phyloP scores from a whole-genome alignment of 2,888 invertebrate genomes.

The Bursaphelenchus okinawaensis region DNA sequence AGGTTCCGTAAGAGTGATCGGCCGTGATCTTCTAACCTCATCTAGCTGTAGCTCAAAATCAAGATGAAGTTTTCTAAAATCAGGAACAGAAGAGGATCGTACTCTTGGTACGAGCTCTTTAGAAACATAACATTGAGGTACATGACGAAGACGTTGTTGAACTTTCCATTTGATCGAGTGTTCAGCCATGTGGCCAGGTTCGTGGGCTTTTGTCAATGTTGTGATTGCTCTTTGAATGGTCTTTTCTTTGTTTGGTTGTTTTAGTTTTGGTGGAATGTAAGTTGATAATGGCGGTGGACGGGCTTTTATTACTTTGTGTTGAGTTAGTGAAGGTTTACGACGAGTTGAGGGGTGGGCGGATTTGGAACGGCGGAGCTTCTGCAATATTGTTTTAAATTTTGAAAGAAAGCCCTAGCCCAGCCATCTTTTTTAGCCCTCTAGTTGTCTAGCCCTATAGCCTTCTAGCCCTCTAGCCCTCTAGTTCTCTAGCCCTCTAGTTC shows the following conservation, averaged over 20 bases:
- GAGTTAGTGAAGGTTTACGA: background rate
- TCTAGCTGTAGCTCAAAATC: slow-evolving; percentile 6
- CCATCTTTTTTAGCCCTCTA: too few species aligned
- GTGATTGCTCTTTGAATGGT: background rate
- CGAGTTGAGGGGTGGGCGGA: background rate
- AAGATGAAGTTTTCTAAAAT: background rate
- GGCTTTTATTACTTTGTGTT: too few species aligned
- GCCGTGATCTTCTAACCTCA: background rate
- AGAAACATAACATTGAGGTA: background rate
- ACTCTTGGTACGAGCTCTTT: background rate
- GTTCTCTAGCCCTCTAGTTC: background rate
- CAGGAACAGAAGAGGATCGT: slow-evolving; percentile 9
- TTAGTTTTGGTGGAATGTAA: background rate
- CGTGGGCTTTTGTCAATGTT: background rate
- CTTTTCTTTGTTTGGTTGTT: background rate
- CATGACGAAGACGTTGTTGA: slow-evolving; percentile 7
- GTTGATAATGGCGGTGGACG: background rate
- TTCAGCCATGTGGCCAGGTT: background rate
- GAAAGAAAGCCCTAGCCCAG: too few species aligned
- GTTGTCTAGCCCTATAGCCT: too few species aligned
- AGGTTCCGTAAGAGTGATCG: slow-evolving; percentile 6
- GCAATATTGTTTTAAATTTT: too few species aligned
- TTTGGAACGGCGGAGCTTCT: background rate
- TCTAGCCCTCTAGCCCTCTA: too few species aligned
- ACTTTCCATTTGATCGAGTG: slow-evolving; percentile 11